Evolutionary conservation across 2,888 invertebrate genomes (phyloP).

Genomic region (Fragum whitleyi): DNA sequence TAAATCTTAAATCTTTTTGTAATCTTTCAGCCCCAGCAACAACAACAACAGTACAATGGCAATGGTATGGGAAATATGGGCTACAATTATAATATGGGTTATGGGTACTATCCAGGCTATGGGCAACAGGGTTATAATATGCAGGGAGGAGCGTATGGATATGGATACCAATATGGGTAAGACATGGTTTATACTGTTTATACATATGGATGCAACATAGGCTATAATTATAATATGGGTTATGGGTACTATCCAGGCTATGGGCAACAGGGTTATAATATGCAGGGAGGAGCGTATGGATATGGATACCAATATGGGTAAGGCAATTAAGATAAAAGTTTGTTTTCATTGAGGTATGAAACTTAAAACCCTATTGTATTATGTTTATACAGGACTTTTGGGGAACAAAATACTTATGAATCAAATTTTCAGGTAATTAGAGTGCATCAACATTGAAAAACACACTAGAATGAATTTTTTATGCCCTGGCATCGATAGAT

Average conservation of each 20-base stretch:
- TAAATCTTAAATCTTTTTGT: too few species aligned
- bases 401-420: too few species aligned
- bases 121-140: slow-evolving; percentile 69
- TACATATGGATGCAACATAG: too few species aligned
- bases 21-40: slow-evolving; percentile 58
- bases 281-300: slow-evolving; percentile 72
- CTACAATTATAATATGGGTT: slow-evolving; percentile 76
- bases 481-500: too few species aligned
- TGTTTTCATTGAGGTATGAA: too few species aligned
- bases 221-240: slow-evolving; percentile 76
- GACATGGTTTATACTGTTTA: too few species aligned
- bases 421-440: too few species aligned
- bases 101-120: slow-evolving; percentile 67
- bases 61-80: slow-evolving; percentile 53
- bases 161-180: slow-evolving; percentile 75
- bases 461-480: too few species aligned
- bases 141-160: slow-evolving; percentile 72
- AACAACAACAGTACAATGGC: slow-evolving; percentile 60
- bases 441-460: too few species aligned
- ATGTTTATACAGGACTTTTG: too few species aligned
- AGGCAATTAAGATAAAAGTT: too few species aligned
- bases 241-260: slow-evolving; percentile 68
- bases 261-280: slow-evolving; percentile 68
- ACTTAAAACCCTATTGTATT: too few species aligned
- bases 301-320: slow-evolving; percentile 76